A percentile compares a stretch with the other conserved stretches of the same genome.
These are phyloP conservation scores for Lagorchestes hirsutus DNA, from an alignment of 2,797 vertebrate genomes.

Conservation along the genomic window DNA sequence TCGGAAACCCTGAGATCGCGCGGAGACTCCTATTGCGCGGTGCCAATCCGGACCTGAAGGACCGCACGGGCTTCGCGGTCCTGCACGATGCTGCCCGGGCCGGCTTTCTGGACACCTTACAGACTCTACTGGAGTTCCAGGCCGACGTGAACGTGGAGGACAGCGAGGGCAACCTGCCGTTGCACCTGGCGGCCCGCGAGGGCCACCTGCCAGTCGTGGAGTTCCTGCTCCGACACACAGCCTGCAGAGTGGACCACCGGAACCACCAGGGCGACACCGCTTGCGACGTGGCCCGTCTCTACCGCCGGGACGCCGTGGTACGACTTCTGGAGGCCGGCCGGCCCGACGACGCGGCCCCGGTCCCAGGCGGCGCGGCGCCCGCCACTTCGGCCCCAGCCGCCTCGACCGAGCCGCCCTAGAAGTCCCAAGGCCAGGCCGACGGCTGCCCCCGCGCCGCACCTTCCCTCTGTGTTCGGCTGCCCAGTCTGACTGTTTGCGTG, in stretches of 20 bases:
- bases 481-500: not conserved
- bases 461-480: slow-evolving; percentile 56
- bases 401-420: slow-evolving; percentile 19
- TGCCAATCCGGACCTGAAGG: slow-evolving; percentile 90
- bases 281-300: slow-evolving; percentile 86
- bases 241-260: slow-evolving; percentile 84
- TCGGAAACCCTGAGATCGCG: slow-evolving; percentile 88
- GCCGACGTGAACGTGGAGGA: slow-evolving; percentile 92
- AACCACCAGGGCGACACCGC: slow-evolving; percentile 89
- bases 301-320: slow-evolving; percentile 84
- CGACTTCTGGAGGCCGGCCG: slow-evolving; percentile 83
- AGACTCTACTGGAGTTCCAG: slow-evolving; percentile 87
- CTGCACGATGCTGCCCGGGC: slow-evolving; percentile 94
- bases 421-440: slow-evolving; percentile 52
- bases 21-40: slow-evolving; percentile 86
- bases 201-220: slow-evolving; percentile 90
- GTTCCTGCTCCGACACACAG: slow-evolving; percentile 86
- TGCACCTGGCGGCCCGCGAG: slow-evolving; percentile 93
- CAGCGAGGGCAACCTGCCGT: slow-evolving; percentile 91
- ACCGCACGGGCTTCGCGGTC: slow-evolving; percentile 90
- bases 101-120: slow-evolving; percentile 91
- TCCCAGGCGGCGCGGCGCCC: not conserved
- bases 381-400: not conserved
- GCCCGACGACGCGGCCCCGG: slow-evolving; percentile 41
- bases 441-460: slow-evolving; percentile 35